phyloP scores from a whole-genome alignment of 2,113 vertebrate genomes.

The Nematolebias whitei region DNA sequence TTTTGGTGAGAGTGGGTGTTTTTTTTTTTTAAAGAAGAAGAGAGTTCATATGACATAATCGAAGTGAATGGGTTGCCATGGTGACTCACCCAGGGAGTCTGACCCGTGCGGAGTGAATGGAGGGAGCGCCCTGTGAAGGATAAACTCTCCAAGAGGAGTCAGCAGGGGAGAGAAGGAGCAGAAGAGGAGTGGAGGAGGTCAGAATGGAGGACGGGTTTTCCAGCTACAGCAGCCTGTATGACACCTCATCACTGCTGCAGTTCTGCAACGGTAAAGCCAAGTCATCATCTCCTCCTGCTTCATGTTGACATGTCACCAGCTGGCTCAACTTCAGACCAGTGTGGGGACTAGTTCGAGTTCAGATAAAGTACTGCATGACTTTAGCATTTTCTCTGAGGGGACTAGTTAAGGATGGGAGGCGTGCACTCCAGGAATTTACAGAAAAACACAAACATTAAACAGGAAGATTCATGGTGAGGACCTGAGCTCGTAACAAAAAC shows the following conservation, averaged over 20 bases:
- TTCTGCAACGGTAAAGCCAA: conserved; percentile 92
- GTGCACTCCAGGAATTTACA: no score
- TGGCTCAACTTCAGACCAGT: conserved; percentile 43
- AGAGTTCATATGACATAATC: conserved; percentile 77
- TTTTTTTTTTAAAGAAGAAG: conserved; percentile 5
- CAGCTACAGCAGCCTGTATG: conserved; percentile 93
- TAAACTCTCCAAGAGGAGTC: conserved; percentile 75
- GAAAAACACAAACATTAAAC: no score
- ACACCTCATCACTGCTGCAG: conserved; percentile 95
- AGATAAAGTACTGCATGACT: conserved; percentile 21
- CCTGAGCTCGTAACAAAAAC: no score
- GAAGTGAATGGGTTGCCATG: conserved; percentile 90
- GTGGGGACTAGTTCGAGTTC: not conserved
- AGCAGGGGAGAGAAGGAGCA: conserved; percentile 40
- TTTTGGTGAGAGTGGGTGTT: conserved; percentile 8
- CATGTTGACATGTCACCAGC: conserved; percentile 55
- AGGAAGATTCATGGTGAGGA: no score
- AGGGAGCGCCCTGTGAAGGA: conserved; percentile 71
- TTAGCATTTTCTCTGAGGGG: not conserved
- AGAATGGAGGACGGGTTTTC: conserved; percentile 97
- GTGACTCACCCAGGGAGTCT: conserved; percentile 89
- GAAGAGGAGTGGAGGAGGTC: conserved; percentile 32
- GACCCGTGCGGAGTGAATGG: conserved; percentile 82
- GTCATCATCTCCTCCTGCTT: conserved; percentile 20
- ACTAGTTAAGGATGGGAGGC: no score